A percentile compares a stretch with the other conserved stretches of the same genome.
Conservation (phyloP, 1,140 invertebrate species). For the Leptinotarsa defecta region DNA sequence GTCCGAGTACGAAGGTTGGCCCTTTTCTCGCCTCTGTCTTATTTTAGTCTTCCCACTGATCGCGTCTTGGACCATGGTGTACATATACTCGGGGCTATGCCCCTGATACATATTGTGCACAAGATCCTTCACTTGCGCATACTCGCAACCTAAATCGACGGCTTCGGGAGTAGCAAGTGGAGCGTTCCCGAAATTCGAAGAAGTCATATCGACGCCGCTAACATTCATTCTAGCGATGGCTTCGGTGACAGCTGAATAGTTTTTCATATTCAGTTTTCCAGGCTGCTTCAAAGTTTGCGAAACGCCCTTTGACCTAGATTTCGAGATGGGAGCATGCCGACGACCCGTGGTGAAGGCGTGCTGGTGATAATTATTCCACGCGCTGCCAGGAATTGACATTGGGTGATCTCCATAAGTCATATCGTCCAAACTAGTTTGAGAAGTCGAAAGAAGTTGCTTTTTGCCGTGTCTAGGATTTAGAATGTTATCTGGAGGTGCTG, state of each 20-base stretch:
- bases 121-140: slow-evolving; percentile 70
- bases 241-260: slow-evolving; percentile 85
- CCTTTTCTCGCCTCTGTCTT: slow-evolving; percentile 67
- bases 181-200: slow-evolving; percentile 67
- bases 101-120: slow-evolving; percentile 65
- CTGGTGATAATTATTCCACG: slow-evolving; percentile 69
- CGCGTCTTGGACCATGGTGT: slow-evolving; percentile 68
- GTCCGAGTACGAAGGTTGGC: slow-evolving; percentile 75
- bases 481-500: slow-evolving; percentile 75
- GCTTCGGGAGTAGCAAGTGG: slow-evolving; percentile 81
- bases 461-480: slow-evolving; percentile 37
- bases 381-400: slow-evolving; percentile 56
- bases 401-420: slow-evolving; percentile 60
- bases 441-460: slow-evolving; percentile 54
- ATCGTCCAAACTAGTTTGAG: slow-evolving; percentile 69
- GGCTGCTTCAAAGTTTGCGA: slow-evolving; percentile 86
- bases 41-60: slow-evolving; percentile 65
- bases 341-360: slow-evolving; percentile 84
- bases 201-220: slow-evolving; percentile 60
- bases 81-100: slow-evolving; percentile 63
- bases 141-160: slow-evolving; percentile 73
- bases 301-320: slow-evolving; percentile 72
- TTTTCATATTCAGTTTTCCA: slow-evolving; percentile 87
- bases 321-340: slow-evolving; percentile 66
- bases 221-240: slow-evolving; percentile 80